A percentile compares a stretch with the other conserved stretches of the same genome.
Evolutionary conservation across 2,888 invertebrate species (phyloP).

Genomic region (Conchocele bisecta): DNA sequence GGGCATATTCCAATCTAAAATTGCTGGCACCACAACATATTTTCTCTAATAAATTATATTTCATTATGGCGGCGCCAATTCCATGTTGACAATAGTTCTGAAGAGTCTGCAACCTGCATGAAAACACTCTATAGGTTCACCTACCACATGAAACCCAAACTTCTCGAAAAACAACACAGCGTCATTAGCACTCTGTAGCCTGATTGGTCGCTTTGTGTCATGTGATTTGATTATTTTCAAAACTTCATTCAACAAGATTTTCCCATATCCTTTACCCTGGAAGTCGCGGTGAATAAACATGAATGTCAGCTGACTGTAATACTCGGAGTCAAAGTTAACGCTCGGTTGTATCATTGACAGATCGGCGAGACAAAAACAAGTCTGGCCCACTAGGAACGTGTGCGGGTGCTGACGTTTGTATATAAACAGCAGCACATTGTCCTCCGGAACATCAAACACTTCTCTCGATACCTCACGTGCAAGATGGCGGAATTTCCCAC

Average conservation of each 20-base stretch:
- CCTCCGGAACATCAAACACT: constrained; percentile 67
- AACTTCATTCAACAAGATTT: constrained; percentile 46
- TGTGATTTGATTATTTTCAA: constrained; percentile 47
- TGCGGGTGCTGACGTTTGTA: constrained; percentile 45
- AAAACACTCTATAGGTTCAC: constrained; percentile 58
- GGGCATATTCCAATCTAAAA: no score
- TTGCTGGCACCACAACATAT: no score
- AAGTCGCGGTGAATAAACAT: constrained; percentile 65
- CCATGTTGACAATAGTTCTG: constrained; percentile 62
- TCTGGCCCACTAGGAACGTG: constrained; percentile 47
- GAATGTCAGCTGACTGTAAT: constrained; percentile 63
- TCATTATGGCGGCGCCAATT: no score
- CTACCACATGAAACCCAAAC: constrained; percentile 52
- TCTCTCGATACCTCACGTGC: constrained; percentile 67
- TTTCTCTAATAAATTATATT: not conserved
- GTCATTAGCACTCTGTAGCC: constrained; percentile 63
- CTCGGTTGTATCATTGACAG: constrained; percentile 36
- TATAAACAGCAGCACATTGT: constrained; percentile 59
- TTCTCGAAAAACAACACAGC: constrained; percentile 67
- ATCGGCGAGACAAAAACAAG: constrained; percentile 56
- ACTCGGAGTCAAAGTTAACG: constrained; percentile 53
- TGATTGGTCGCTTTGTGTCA: constrained; percentile 45
- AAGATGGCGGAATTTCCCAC: constrained; percentile 63
- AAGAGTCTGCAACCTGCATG: constrained; percentile 61
- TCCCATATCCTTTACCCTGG: constrained; percentile 61